Evolutionary conservation across 2,797 vertebrate species (phyloP).

Genomic region (Rhinoraja longicauda): DNA sequence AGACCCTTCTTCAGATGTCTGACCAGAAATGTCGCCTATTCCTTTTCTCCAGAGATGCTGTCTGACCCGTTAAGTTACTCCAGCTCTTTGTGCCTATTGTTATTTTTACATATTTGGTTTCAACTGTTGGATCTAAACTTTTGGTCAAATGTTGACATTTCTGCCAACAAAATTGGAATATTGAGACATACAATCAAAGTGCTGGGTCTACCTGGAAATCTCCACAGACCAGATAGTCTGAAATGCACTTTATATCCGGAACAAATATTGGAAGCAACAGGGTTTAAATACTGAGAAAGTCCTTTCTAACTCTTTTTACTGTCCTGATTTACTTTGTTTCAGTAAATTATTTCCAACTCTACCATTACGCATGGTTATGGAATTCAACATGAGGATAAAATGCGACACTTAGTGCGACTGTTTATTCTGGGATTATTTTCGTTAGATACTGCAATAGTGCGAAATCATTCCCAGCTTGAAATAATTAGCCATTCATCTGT

Average conservation of each 20-base stretch:
- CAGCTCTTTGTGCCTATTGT: no score
- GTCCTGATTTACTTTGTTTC: background rate
- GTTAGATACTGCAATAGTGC: no score
- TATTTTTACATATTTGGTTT: background rate
- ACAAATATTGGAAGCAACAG: background rate
- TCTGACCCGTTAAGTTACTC: no score
- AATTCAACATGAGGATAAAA: background rate
- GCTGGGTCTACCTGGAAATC: background rate
- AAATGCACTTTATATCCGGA: background rate
- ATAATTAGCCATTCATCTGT: background rate
- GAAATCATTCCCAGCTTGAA: slow-evolving; percentile 22
- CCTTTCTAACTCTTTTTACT: background rate
- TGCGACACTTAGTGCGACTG: background rate
- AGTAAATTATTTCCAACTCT: background rate
- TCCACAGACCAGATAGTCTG: background rate
- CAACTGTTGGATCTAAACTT: background rate
- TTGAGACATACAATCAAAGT: background rate
- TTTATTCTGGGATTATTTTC: background rate
- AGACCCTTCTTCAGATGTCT: no score
- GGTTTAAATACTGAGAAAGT: no score
- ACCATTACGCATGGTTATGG: background rate
- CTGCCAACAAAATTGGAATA: background rate
- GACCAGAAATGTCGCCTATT: no score
- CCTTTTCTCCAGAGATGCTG: no score
- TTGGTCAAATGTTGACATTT: background rate